phyloP scores from a whole-genome alignment of 2,113 vertebrate species.

The Hemibates koningsi region DNA sequence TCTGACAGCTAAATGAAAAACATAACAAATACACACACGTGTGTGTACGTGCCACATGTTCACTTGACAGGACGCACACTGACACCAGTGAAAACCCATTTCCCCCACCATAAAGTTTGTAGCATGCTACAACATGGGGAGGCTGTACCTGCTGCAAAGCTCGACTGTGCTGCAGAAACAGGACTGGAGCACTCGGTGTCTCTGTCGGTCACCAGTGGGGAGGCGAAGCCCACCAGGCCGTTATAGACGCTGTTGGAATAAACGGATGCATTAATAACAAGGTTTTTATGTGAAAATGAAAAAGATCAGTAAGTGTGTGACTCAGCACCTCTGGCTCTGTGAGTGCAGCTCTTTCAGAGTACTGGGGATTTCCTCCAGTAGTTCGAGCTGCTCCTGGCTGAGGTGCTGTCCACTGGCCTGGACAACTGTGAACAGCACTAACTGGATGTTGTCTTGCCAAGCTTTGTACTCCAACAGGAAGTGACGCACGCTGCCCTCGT shows the following conservation, averaged over 20 bases:
- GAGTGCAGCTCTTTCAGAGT: slow-evolving; percentile 91
- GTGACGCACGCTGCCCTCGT: slow-evolving; percentile 93
- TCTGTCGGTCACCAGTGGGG: slow-evolving; percentile 93
- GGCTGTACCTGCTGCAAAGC: slow-evolving; percentile 86
- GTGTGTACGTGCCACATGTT: neutral
- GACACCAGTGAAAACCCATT: neutral
- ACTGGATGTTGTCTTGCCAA: slow-evolving; percentile 98
- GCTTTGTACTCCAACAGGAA: slow-evolving; percentile 96
- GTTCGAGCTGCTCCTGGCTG: slow-evolving; percentile 87
- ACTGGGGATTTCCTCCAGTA: slow-evolving; percentile 92
- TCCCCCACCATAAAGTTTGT: neutral
- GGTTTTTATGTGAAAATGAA: fast-evolving
- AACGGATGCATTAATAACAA: neutral
- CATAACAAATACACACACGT: fast-evolving
- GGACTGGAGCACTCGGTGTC: slow-evolving; percentile 88
- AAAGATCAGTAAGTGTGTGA: fast-evolving
- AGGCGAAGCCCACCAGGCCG: slow-evolving; percentile 94
- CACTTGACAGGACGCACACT: neutral
- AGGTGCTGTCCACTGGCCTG: slow-evolving; percentile 92
- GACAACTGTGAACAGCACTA: slow-evolving; percentile 92
- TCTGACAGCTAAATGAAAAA: slow-evolving; percentile 78
- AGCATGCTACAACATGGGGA: fast-evolving
- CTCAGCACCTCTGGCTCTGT: slow-evolving; percentile 84
- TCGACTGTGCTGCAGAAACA: slow-evolving; percentile 80
- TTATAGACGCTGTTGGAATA: slow-evolving; percentile 83